These are phyloP conservation scores for Agelas oroides DNA, from an alignment of 37 sponge, comb jelly and placozoan species.

Conservation along the genomic window DNA sequence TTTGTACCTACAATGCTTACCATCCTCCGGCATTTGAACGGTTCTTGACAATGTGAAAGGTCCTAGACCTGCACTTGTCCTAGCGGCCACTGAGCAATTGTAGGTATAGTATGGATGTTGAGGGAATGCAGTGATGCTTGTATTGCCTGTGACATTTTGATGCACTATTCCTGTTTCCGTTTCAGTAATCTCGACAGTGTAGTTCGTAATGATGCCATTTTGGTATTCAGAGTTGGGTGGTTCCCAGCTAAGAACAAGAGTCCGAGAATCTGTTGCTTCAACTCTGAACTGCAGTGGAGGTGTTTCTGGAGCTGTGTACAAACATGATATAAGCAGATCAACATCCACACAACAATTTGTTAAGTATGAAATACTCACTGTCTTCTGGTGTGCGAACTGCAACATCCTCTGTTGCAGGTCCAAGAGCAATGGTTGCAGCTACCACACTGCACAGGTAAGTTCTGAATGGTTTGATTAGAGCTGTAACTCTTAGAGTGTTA, in stretches of 20 bases:
- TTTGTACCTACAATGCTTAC: neutral
- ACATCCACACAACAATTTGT: no score
- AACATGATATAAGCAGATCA: neutral
- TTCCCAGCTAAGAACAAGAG: slow-evolving; percentile 18
- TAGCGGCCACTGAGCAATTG: neutral
- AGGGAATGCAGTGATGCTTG: neutral
- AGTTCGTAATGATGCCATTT: slow-evolving; percentile 34
- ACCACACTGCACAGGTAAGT: slow-evolving; percentile 10
- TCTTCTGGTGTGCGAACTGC: slow-evolving; percentile 14
- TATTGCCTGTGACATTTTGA: neutral
- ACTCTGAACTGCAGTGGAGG: neutral
- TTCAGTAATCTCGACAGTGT: slow-evolving; percentile 7
- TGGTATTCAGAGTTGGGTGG: slow-evolving; percentile 3
- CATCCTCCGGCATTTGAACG: slow-evolving; percentile 21
- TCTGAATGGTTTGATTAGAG: slow-evolving; percentile 7
- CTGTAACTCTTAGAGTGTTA: neutral
- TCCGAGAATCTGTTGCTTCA: slow-evolving; percentile 6
- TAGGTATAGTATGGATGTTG: slow-evolving; percentile 15
- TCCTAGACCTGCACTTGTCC: neutral
- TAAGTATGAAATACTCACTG: neutral
- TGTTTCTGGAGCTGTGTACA: slow-evolving; percentile 25
- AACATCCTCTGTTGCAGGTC: neutral
- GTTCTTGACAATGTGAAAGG: neutral
- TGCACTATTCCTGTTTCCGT: neutral
- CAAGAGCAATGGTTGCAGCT: slow-evolving; percentile 26